phyloP scores from a whole-genome alignment of 2,888 invertebrate genomes.

The Cerastis rubricosa region DNA sequence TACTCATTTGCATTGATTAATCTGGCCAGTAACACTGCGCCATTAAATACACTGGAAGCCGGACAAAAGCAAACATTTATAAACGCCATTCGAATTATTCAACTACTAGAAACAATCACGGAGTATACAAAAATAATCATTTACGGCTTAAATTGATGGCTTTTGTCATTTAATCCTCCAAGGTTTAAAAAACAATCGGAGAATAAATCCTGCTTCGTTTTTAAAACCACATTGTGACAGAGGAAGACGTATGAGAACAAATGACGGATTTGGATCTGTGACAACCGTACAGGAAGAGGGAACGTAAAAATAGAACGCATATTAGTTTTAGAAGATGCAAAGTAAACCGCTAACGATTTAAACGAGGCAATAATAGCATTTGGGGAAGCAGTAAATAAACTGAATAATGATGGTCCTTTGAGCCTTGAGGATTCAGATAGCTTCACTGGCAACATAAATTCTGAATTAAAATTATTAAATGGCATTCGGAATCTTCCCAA shows the following conservation, averaged over 20 bases:
- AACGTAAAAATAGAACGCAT: constrained; percentile 69
- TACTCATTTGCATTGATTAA: constrained; percentile 49
- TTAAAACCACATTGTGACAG: constrained; percentile 66
- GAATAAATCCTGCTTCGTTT: constrained; percentile 40
- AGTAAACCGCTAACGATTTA: constrained; percentile 66
- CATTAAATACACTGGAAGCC: constrained; percentile 27
- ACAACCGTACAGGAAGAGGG: constrained; percentile 80
- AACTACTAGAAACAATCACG: constrained; percentile 24
- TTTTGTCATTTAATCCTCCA: constrained; percentile 39
- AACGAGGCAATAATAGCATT: constrained; percentile 47
- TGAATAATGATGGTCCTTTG: constrained; percentile 13
- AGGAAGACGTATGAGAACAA: constrained; percentile 69
- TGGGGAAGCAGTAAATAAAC: constrained; percentile 26
- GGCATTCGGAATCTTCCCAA: constrained; percentile 10
- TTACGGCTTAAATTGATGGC: constrained; percentile 53
- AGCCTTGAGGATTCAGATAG: constrained; percentile 15
- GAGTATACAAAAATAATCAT: constrained; percentile 36
- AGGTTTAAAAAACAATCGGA: constrained; percentile 54
- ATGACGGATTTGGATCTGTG: constrained; percentile 75
- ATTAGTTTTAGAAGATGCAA: constrained; percentile 64
- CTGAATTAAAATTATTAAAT: not conserved
- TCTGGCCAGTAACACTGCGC: constrained; percentile 14
- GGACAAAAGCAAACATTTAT: constrained; percentile 39
- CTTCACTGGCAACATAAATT: not conserved
- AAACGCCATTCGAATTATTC: constrained; percentile 31